These are phyloP conservation scores for Nomada flava DNA, from an alignment of 2,888 invertebrate genomes.

Conservation along the genomic window DNA sequence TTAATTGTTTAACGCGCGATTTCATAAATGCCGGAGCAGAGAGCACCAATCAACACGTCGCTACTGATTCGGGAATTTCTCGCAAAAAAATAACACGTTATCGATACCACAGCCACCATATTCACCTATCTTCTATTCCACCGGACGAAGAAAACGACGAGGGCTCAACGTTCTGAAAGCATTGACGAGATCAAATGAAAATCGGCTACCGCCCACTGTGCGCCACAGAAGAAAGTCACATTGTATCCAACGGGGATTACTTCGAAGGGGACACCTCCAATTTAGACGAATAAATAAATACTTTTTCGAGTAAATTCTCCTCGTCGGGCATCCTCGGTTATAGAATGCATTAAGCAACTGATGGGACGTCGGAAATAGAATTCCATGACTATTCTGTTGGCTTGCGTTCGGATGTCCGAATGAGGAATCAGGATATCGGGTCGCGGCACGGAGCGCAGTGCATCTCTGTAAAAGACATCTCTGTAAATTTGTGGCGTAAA, in stretches of 20 bases:
- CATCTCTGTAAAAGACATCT: constrained; percentile 36
- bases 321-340: not conserved
- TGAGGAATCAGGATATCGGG: constrained; percentile 21
- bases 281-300: no score
- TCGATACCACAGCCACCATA: not conserved
- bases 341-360: constrained; percentile 18
- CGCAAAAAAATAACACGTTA: not conserved
- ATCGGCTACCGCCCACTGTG: not conserved
- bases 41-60: no score
- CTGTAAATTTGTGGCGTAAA: constrained; percentile 44
- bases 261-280: not conserved
- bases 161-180: not conserved
- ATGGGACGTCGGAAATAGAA: constrained; percentile 38
- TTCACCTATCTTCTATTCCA: not conserved
- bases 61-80: not conserved
- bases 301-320: no score
- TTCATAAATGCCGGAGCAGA: no score
- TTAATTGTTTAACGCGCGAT: no score
- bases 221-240: not conserved
- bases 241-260: not conserved
- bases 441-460: constrained; percentile 1
- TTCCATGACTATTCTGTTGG: constrained; percentile 38
- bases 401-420: constrained; percentile 19
- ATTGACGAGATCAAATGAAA: not conserved
- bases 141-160: not conserved